Evolutionary conservation across 2,797 vertebrate genomes (phyloP).

Genomic region (Dicrostonyx torquatus): DNA sequence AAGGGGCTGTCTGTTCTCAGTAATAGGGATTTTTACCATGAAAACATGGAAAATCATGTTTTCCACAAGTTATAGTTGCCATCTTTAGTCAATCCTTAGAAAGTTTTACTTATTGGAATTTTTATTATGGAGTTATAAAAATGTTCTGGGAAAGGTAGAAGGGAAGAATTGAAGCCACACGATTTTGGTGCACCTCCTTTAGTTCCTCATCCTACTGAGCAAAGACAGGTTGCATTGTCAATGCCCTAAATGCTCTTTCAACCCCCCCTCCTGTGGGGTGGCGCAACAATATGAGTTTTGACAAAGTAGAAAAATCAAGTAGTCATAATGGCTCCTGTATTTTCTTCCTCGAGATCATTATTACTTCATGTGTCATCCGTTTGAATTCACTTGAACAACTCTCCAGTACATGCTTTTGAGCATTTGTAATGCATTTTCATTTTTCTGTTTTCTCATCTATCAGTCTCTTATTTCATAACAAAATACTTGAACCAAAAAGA

Average conservation of each 20-base stretch:
- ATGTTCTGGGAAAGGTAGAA: slow-evolving; percentile 37
- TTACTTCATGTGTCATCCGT: not conserved
- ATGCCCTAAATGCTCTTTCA: not conserved
- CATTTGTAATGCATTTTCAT: not conserved
- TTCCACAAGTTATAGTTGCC: slow-evolving; percentile 21
- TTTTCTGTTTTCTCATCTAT: not conserved
- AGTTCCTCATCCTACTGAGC: not conserved
- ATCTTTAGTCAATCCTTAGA: slow-evolving; percentile 57
- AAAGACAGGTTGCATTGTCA: not conserved
- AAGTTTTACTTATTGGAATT: slow-evolving; percentile 51
- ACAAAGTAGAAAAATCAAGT: slow-evolving; percentile 31
- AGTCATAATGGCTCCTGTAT: not conserved
- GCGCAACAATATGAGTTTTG: not conserved
- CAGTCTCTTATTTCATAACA: not conserved
- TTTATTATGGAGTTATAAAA: not conserved
- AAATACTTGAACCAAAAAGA: not conserved
- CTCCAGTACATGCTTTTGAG: not conserved
- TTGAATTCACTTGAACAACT: slow-evolving; percentile 8
- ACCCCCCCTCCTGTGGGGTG: no score
- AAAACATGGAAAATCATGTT: slow-evolving; percentile 15
- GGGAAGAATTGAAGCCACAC: not conserved
- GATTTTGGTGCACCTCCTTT: not conserved
- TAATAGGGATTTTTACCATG: slow-evolving; percentile 3
- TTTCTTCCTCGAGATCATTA: slow-evolving; percentile 15
- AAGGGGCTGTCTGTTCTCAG: not conserved